A percentile compares a stretch with the other conserved stretches of the same genome.
phyloP scores from a whole-genome alignment of 2,113 vertebrate species.

The Alethe castanea region DNA sequence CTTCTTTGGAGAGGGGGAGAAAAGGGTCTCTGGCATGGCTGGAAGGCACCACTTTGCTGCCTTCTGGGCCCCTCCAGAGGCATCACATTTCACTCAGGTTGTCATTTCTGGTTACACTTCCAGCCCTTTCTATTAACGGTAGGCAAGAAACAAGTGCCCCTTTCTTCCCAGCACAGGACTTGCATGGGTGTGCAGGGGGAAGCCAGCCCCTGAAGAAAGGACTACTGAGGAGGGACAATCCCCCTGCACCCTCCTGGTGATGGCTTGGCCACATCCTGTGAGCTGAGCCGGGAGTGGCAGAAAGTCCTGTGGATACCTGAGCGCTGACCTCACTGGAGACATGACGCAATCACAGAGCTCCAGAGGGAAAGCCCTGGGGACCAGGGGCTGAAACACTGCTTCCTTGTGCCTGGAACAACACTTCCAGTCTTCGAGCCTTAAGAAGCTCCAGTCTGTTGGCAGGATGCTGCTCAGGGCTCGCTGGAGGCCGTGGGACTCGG shows the following conservation, averaged over 20 bases:
- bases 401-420: constrained; percentile 66
- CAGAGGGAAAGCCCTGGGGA: neutral
- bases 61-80: constrained; percentile 22
- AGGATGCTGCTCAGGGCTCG: neutral
- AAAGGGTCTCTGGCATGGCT: neutral
- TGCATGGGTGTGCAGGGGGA: accelerated
- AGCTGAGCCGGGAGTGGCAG: neutral
- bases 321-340: constrained; percentile 65
- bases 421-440: constrained; percentile 24
- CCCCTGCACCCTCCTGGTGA: neutral
- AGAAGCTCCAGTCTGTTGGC: constrained; percentile 13
- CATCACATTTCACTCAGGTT: constrained; percentile 31
- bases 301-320: neutral
- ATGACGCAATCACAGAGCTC: constrained; percentile 48
- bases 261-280: constrained; percentile 17
- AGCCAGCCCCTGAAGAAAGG: neutral
- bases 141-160: constrained; percentile 1
- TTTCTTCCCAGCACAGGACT: constrained; percentile 17
- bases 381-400: constrained; percentile 10
- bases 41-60: neutral
- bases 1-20: neutral
- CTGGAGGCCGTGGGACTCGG: accelerated
- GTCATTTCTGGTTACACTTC: constrained; percentile 55
- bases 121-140: neutral
- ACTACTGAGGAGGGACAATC: neutral